phyloP scores from a whole-genome alignment of 2,797 vertebrate species.

The Pseudopleuronectes americanus region DNA sequence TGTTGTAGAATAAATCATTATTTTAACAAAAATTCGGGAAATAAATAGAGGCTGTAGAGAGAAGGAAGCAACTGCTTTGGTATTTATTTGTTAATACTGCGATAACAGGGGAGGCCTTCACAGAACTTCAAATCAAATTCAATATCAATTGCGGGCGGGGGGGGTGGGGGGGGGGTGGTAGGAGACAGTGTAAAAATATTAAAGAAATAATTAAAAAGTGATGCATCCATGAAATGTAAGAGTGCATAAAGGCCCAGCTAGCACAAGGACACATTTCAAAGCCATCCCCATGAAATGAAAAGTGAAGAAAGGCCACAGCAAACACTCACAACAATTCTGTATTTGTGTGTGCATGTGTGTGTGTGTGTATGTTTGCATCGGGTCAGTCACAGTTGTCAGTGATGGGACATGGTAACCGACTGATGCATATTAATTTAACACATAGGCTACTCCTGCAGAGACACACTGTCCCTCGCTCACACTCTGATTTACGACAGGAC shows the following conservation, averaged over 20 bases:
- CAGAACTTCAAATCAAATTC: constrained; percentile 2
- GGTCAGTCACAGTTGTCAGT: constrained; percentile 6
- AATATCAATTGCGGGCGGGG: not conserved
- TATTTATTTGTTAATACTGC: no score
- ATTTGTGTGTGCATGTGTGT: constrained; percentile 19
- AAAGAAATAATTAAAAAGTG: constrained; percentile 15
- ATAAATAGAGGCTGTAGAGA: constrained; percentile 10
- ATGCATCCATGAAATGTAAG: constrained; percentile 25
- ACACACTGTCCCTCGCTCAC: not conserved
- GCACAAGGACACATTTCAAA: constrained; percentile 47
- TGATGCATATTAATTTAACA: constrained; percentile 66
- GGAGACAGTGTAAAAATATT: not conserved
- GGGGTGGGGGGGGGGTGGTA: no score
- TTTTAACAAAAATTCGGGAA: constrained; percentile 25
- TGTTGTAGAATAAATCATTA: constrained; percentile 24
- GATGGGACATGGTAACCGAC: constrained; percentile 32
- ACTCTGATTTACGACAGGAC: no score
- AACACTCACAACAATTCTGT: constrained; percentile 17
- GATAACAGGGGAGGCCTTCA: constrained; percentile 2
- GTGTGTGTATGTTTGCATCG: constrained; percentile 12
- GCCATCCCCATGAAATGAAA: constrained; percentile 37
- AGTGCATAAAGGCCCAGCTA: constrained; percentile 20
- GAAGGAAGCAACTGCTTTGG: not conserved
- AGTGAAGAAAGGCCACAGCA: constrained; percentile 16
- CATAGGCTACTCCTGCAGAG: constrained; percentile 55